These are phyloP conservation scores for Chaenogobius annularis DNA, from an alignment of 2,113 vertebrate species.

Conservation along the genomic window DNA sequence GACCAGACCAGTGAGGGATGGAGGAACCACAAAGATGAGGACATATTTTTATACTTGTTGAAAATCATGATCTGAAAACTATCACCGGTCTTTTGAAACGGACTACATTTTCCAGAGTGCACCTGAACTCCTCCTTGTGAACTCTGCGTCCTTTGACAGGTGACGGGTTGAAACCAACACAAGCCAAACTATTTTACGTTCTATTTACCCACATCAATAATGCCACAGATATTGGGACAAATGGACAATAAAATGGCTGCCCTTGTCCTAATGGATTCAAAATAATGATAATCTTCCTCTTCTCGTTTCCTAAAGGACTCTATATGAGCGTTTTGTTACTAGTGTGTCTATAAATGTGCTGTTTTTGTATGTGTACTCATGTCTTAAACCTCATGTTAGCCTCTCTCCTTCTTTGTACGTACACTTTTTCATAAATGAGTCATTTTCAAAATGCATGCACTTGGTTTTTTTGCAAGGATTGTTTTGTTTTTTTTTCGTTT, in stretches of 20 bases:
- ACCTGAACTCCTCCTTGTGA: conserved; percentile 31
- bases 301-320: conserved; percentile 59
- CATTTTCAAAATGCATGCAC: conserved; percentile 80
- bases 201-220: conserved; percentile 17
- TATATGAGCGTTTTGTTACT: conserved; percentile 68
- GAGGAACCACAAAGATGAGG: conserved; percentile 40
- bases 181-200: conserved; percentile 10
- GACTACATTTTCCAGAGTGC: conserved; percentile 20
- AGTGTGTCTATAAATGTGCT: conserved; percentile 63
- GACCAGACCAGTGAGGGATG: conserved; percentile 10
- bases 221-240: conserved; percentile 19
- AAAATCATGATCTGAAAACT: conserved; percentile 34
- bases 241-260: conserved; percentile 46
- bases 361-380: conserved; percentile 71
- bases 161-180: conserved; percentile 25
- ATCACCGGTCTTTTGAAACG: conserved; percentile 38
- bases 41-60: conserved; percentile 69
- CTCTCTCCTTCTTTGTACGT: conserved; percentile 74
- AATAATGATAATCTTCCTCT: conserved; percentile 57
- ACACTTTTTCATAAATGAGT: conserved; percentile 79
- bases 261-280: conserved; percentile 29
- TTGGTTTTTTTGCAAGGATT: conserved; percentile 64
- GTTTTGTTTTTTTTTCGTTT: too few relatives aligned
- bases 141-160: conserved; percentile 34
- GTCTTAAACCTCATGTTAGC: conserved; percentile 70